Base-by-base conservation (phyloP, 2,888 invertebrate species). In the Sminthurides aquaticus region DNA sequence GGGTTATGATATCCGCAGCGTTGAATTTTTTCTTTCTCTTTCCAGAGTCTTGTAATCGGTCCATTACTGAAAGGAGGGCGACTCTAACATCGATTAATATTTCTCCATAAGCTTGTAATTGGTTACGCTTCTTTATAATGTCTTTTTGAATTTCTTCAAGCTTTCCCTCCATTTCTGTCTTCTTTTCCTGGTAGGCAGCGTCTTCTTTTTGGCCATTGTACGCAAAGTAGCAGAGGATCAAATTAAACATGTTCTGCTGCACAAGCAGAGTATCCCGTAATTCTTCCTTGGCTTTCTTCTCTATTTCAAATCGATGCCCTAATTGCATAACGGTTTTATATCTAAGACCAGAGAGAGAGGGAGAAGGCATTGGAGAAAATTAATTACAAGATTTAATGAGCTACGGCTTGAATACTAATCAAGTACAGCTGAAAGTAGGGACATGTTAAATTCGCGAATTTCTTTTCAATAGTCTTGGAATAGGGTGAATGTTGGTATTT, bases 151-250 rank as follows among this genome's bases (percentile, higher is more conserved):
- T 67, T 29, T 67, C 62, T 1, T 59, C 26, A n/a, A 69, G 64
- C 2, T 69, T 60, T 18, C 48, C 57, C 11, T 67, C 60, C 18
- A 67, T 65, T 20, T 63, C 58, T 1, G 22, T n/a, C 48, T 67
- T 57, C 56, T 58, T 60, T 2, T 57, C 61, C 2, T 57, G 25
- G 59, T 69, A 69, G 64, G 67, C 70, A 18, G 63, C 58, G n/a
- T 69, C 62, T 27, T 71, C 59, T 1, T 60, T 49, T 18, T 65
- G 65, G 24, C 74, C 74, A 2, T 70, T 71, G 65, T 72, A 72
- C 3, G 67, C 66, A 62, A 67, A 72, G 58, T 71, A 68, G 49
- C 69, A 71, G 20, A 72, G 67, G 54, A 74, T 67, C 8, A 72
- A 57, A 28, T 67, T 65, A 0, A 74, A 63, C 54, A 70, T 70